Percentiles rank a stretch among this genome's conserved stretches.
phyloP scores from a whole-genome alignment of 2,888 invertebrate genomes.

The Caenorhabditis auriculariae region DNA sequence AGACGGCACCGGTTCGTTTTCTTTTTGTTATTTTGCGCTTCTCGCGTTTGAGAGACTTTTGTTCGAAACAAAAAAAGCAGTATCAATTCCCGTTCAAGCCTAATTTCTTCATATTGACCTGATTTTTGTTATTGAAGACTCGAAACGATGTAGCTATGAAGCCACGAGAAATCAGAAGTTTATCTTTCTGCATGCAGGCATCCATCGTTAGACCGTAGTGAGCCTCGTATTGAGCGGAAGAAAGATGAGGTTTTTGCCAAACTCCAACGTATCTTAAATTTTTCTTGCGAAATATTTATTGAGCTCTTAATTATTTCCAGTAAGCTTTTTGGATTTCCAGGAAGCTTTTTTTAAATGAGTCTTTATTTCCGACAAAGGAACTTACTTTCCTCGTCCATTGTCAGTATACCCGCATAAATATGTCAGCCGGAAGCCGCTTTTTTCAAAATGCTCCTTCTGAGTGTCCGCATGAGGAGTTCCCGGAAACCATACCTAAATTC shows the following conservation, averaged over 20 bases:
- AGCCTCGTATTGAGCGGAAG: constrained; percentile 54
- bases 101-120: constrained; percentile 25
- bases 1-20: no score
- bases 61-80: neutral
- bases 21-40: no score
- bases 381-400: constrained; percentile 41
- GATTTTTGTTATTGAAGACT: constrained; percentile 54
- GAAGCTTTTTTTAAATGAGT: neutral
- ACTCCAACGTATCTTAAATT: constrained; percentile 52
- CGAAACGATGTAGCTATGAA: constrained; percentile 56
- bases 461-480: constrained; percentile 56
- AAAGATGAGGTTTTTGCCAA: constrained; percentile 54
- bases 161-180: constrained; percentile 37
- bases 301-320: no score
- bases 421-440: constrained; percentile 53
- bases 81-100: neutral
- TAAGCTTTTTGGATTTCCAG: neutral
- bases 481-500: constrained; percentile 60
- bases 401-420: constrained; percentile 58
- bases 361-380: neutral
- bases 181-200: constrained; percentile 55
- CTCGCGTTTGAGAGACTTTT: no score
- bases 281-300: no score
- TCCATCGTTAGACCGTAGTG: constrained; percentile 58
- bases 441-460: constrained; percentile 52